These are phyloP conservation scores for Lithosia quadra DNA, from an alignment of 2,888 invertebrate species.

Conservation along the genomic window DNA sequence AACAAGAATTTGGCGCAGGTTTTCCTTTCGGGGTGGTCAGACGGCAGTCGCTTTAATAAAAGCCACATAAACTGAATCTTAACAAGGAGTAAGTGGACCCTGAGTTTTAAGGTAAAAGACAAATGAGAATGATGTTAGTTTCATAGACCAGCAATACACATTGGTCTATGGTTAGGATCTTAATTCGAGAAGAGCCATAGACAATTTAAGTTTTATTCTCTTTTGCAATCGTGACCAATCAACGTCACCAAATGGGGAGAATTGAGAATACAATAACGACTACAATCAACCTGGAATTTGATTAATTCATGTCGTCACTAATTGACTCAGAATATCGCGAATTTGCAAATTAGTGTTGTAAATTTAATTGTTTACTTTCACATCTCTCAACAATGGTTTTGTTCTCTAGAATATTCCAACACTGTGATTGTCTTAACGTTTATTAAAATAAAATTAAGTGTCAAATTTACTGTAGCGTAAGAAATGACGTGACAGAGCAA, in stretches of 20 bases:
- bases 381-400: slow-evolving; percentile 37
- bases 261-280: slow-evolving; percentile 21
- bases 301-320: slow-evolving; percentile 29
- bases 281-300: slow-evolving; percentile 19
- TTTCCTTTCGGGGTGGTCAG: too few relatives aligned
- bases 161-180: too few relatives aligned
- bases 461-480: slow-evolving; percentile 59
- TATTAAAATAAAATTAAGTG: slow-evolving; percentile 52
- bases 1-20: too few relatives aligned
- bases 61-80: too few relatives aligned
- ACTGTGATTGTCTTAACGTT: slow-evolving; percentile 46
- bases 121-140: too few relatives aligned
- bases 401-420: slow-evolving; percentile 23
- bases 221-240: slow-evolving; percentile 15
- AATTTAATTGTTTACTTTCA: slow-evolving; percentile 52
- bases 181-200: background rate
- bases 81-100: too few relatives aligned
- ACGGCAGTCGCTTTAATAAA: too few relatives aligned
- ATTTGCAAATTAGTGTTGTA: slow-evolving; percentile 46
- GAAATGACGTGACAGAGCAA: slow-evolving; percentile 67
- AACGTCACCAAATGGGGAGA: slow-evolving; percentile 9
- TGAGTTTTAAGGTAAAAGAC: too few relatives aligned
- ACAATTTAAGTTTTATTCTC: background rate
- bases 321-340: slow-evolving; percentile 47
- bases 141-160: background rate